Evolutionary conservation across 2,113 vertebrate genomes (phyloP).

Genomic region (Tachysurus fulvidraco): DNA sequence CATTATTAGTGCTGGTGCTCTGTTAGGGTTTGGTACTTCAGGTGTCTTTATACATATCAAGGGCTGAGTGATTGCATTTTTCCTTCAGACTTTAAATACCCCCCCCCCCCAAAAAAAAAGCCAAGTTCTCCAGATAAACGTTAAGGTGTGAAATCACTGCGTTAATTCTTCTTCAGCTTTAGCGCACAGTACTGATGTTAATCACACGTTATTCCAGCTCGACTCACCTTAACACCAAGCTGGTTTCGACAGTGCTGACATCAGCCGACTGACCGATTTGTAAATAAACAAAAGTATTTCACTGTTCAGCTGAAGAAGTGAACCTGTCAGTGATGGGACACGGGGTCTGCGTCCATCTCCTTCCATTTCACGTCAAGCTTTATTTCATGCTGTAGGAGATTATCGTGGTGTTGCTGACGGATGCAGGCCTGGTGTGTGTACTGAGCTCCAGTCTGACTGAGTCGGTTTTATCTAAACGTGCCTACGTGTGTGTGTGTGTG

Average conservation of each 20-base stretch:
- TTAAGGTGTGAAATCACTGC: background rate
- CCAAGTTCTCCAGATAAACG: background rate
- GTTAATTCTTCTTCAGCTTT: background rate
- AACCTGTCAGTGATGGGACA: background rate
- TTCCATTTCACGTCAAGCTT: background rate
- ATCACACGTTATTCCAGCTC: background rate
- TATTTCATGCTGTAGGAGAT: background rate
- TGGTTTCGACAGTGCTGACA: background rate
- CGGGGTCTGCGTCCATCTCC: background rate
- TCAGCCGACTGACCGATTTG: background rate
- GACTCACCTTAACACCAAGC: background rate
- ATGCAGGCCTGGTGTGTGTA: background rate
- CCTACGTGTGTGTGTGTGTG: background rate
- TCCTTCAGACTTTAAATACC: background rate
- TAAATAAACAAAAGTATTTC: background rate
- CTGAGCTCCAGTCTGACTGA: background rate
- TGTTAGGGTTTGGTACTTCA: background rate
- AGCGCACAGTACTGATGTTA: background rate
- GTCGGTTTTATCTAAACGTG: background rate
- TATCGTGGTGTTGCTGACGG: background rate
- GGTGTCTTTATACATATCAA: background rate
- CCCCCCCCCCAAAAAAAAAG: no score
- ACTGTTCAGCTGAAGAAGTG: background rate
- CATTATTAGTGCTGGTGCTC: background rate
- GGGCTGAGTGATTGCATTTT: background rate